Evolutionary conservation across 2,888 invertebrate genomes (phyloP), one percentile per base, ranked within the genome.

Genomic region (Drosophila fulvimacula): DNA sequence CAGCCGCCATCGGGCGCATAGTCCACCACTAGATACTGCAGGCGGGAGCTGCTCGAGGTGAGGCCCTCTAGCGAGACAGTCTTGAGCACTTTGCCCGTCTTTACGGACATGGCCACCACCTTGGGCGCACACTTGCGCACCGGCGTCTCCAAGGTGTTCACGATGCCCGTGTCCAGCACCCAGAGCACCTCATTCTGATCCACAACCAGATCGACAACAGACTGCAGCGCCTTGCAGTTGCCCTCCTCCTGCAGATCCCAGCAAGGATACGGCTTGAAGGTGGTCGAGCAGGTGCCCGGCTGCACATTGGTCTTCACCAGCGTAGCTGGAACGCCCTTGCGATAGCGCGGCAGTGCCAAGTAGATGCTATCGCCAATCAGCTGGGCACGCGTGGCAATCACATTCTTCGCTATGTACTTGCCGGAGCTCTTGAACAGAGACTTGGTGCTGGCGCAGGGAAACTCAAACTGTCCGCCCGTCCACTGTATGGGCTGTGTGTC

Each of bases 11-110:
- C 94, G 13, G 93, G 85, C 0, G 94, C 93, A 87, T 95, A 95
- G 79, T 96, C 96, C 4, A 95, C 94, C 0, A 94, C 94, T 44
- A 96, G 90, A 82, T 95, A 95, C 89, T 96, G 96, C 27, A 96
- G 92, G 15, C 95, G 93, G 0, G 95, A 95, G 10, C 93, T 93
- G 10, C 93, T 91, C 41, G 94, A 94, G 0, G 94, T 93, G 13
- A 95, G 91, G 0, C 94, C 92, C 15, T 94, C 94, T 48, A 96
- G 91, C 57, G 95, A 94, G 39, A 96, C 93, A 0, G 93, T 93
- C 84, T 94, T 95, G 6, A 95, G 93, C 15, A 95, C 91, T 92
- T 95, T 95, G 52, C 94, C 94, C 10, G 94, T 94, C 59, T 94
- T 93, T 4, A 94, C 92, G 71, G 93, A 94, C 82, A 95, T 93